Evolutionary conservation across 2,797 vertebrate genomes (phyloP).

Genomic region (Kryptolebias ocellatus): DNA sequence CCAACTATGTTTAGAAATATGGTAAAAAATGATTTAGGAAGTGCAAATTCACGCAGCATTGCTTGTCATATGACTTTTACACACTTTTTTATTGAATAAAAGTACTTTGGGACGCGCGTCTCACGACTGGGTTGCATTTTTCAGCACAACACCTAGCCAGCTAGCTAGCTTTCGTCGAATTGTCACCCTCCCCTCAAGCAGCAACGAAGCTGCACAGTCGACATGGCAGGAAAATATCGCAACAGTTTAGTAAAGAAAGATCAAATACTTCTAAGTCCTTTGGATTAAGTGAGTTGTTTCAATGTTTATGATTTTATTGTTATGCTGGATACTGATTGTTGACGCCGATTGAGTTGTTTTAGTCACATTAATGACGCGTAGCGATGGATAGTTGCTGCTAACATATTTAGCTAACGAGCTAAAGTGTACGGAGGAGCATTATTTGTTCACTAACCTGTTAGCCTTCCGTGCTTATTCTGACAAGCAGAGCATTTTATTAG

Average conservation of each 20-base stretch:
- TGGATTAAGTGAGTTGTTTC: constrained; percentile 80
- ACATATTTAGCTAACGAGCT: constrained; percentile 55
- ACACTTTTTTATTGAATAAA: not conserved
- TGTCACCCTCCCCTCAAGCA: constrained; percentile 81
- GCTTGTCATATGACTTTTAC: not conserved
- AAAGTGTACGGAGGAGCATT: constrained; percentile 58
- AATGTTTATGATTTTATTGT: not conserved
- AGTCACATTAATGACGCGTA: constrained; percentile 61
- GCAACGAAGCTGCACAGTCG: constrained; percentile 81
- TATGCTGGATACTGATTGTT: not conserved
- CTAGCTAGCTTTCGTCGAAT: constrained; percentile 67
- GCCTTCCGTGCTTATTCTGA: constrained; percentile 33
- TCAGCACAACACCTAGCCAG: constrained; percentile 63
- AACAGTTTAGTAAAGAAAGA: constrained; percentile 79
- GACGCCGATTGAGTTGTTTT: constrained; percentile 34
- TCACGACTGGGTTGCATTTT: not conserved
- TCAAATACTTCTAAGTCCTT: constrained; percentile 82
- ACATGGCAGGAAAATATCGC: constrained; percentile 83
- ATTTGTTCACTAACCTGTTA: constrained; percentile 57
- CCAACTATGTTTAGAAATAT: too few species aligned
- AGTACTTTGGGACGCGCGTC: not conserved
- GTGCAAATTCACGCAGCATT: not conserved
- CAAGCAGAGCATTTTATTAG: constrained; percentile 1
- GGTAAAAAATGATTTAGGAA: too few species aligned
- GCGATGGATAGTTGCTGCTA: constrained; percentile 41